Evolutionary conservation across 2,888 invertebrate genomes (phyloP), one percentile per base, ranked within the genome.

Genomic region (Caradrina kadenii): DNA sequence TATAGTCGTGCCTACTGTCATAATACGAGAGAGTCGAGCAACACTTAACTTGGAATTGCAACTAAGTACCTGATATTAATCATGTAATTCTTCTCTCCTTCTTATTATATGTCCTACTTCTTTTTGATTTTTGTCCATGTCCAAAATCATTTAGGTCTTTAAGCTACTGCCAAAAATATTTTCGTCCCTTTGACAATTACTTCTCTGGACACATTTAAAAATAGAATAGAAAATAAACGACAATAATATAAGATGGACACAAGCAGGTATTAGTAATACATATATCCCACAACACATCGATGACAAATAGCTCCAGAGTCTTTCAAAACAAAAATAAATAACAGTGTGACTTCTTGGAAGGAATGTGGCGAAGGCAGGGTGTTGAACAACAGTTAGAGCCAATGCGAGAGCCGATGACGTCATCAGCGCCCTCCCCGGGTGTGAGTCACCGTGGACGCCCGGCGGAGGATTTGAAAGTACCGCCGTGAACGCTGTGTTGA

Each of bases 301-400:
- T 80, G 68, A 78, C 71, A 73, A 77, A 71, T 75, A 76, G 56
- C 31, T 53, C 39, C 42, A 21, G 50, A 71, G 56, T 63, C 56
- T 71, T 72, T 63, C 42, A 71, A 76, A 76, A 76, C 62, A 71
- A 73, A 77, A 74, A 81, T 73, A 80, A 76, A 77, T 69, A 76
- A 76, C 71, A 80, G 84, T 86, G 83, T 76, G 81, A 82, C 75
- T 91, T 89, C 88, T 87, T 73, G 83, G 90, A 89, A 89, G 73
- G 81, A 75, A 84, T 85, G 79, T 68, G 68, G 62, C 66, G 74
- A 70, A 79, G 84, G 83, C 80, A 81, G 82, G 81, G 82, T 82
- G 81, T 81, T 76, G 80, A 69, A 71, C 63, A 83, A 85, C 81
- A 79, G 81, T 82, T 79, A 79, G 73, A 79, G 80, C 83, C 85